Percentiles rank a stretch among this genome's conserved stretches.
Evolutionary conservation across 1,140 invertebrate species (phyloP).

Genomic region (Rhyacophila brunnea): DNA sequence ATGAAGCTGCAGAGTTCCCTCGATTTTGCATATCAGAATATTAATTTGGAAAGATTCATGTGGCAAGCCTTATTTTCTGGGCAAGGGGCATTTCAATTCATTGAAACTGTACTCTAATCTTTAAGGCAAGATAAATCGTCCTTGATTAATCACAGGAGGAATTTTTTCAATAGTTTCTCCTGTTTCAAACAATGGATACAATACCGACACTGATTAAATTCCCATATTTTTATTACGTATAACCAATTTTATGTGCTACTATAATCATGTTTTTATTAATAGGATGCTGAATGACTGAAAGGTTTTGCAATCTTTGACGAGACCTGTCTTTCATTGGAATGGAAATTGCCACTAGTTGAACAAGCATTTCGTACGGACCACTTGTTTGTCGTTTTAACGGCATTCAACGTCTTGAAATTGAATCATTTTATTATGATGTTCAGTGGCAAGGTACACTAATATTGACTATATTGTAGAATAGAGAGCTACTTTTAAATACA

Average conservation of each 20-base stretch:
- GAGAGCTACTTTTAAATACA: too few species aligned
- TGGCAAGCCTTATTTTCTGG: slow-evolving; percentile 50
- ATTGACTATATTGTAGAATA: not conserved
- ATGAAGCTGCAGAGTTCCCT: too few species aligned
- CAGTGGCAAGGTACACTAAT: slow-evolving; percentile 26
- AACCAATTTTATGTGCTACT: too few species aligned
- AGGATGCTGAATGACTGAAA: not conserved
- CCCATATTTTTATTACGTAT: too few species aligned
- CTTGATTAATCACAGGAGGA: slow-evolving; percentile 47
- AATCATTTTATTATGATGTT: slow-evolving; percentile 25
- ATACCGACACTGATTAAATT: too few species aligned
- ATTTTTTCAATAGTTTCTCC: slow-evolving; percentile 37
- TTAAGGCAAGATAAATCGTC: slow-evolving; percentile 50
- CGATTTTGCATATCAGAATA: too few species aligned
- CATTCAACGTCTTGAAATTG: slow-evolving; percentile 54
- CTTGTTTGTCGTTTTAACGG: slow-evolving; percentile 46
- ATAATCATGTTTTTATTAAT: slow-evolving; percentile 26
- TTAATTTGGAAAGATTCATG: too few species aligned
- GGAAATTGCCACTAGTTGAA: slow-evolving; percentile 24
- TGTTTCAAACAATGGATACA: slow-evolving; percentile 47
- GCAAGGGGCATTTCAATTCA: slow-evolving; percentile 59
- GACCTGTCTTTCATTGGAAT: slow-evolving; percentile 4
- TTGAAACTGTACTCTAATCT: slow-evolving; percentile 57
- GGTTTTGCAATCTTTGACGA: not conserved
- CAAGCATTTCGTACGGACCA: slow-evolving; percentile 53